Evolutionary conservation across 2,797 vertebrate species (phyloP), one percentile per base, ranked within the genome.

Genomic region (Erethizon dorsatum): DNA sequence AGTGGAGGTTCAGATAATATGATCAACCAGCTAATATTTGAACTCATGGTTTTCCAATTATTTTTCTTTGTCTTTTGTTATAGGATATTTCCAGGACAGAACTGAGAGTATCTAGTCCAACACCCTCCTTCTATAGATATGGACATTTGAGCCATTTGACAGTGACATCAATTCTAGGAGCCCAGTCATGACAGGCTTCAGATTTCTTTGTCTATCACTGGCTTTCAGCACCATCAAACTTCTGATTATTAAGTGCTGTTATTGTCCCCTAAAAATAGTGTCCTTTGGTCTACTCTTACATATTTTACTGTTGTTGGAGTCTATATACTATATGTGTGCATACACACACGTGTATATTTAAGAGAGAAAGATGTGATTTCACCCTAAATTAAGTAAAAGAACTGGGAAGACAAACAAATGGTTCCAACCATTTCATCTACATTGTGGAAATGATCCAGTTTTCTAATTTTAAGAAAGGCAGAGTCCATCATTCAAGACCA

Each of bases 391-490:
- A 93, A 90, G 33, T 91, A 17, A 65, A 88, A 96, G 45, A 52
- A 85, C 24, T 94, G 18, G 6, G 33, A 88, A 87, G 63, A 65
- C 8, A 94, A 83, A 95, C 28, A 82, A 96, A 94, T 57, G 6
- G 54, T 65, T 83, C 15, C 0, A 61, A 73, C 82, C 20, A 91
- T 95, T 90, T 95, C 87, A 96, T 91, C 33, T 11, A 67, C 31
- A 89, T 89, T 96, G 90, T 84, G 50, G 57, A 97, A 95, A 96
- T 86, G 37, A 88, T 56, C 56, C 77, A 95, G 63, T 11, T 82
- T 90, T 89, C 80, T 24, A 24, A 79, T 90, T 86, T 90, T 96
- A 96, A 90, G 65, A 82, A 90, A 86, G 79, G 37, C 47, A 96
- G 17, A 96, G n/a, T 84, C 18, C 33, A 88, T 83, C 83, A 92